phyloP scores from a whole-genome alignment of 2,797 vertebrate genomes.

The Mus spretus region DNA sequence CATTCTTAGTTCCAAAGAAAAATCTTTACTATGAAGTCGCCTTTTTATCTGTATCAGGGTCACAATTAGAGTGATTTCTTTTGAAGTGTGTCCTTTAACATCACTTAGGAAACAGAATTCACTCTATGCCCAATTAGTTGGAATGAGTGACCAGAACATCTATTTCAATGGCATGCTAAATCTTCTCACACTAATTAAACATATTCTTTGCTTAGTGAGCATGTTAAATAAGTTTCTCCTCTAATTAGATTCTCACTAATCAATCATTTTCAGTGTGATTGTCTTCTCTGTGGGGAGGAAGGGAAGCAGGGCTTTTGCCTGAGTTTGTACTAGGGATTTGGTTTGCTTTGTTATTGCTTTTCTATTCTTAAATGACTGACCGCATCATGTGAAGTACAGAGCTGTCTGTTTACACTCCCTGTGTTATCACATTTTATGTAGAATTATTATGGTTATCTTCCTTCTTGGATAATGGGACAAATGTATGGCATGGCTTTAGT shows the following conservation, averaged over 20 bases:
- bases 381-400: not conserved
- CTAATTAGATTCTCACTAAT: slow-evolving; percentile 68
- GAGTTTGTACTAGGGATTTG: not conserved
- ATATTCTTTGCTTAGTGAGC: slow-evolving; percentile 69
- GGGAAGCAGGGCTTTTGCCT: not conserved
- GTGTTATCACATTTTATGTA: slow-evolving; percentile 14
- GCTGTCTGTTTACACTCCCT: not conserved
- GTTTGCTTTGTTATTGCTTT: not conserved
- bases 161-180: slow-evolving; percentile 35
- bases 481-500: not conserved
- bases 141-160: slow-evolving; percentile 69
- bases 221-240: slow-evolving; percentile 73
- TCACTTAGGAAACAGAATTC: slow-evolving; percentile 60
- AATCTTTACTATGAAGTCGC: slow-evolving; percentile 38
- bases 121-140: slow-evolving; percentile 59
- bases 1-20: not conserved
- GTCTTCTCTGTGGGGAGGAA: slow-evolving; percentile 31
- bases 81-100: slow-evolving; percentile 17
- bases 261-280: slow-evolving; percentile 70
- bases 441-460: slow-evolving; percentile 25
- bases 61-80: slow-evolving; percentile 27
- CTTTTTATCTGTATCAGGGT: slow-evolving; percentile 54
- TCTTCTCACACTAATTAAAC: slow-evolving; percentile 68
- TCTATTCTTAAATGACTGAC: not conserved
- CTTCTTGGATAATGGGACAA: slow-evolving; percentile 14